phyloP scores from a whole-genome alignment of 2,797 vertebrate species.

The Siniperca obscura region DNA sequence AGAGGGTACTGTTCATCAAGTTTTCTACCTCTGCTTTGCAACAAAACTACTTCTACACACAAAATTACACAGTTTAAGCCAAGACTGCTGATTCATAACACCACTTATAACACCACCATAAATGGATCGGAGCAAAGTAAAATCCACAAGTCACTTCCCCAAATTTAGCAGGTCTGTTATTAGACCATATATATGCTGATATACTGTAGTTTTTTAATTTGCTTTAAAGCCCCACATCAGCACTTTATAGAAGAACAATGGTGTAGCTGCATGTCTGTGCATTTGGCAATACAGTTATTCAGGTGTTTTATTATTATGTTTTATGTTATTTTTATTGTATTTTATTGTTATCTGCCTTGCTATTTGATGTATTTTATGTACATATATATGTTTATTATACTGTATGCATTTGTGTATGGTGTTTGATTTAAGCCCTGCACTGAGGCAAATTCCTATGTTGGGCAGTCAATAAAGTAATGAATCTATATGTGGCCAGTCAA shows the following conservation, averaged over 20 bases:
- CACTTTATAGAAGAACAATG: neutral
- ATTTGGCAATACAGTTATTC: neutral
- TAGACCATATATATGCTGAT: constrained; percentile 5
- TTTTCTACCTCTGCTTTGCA: constrained; percentile 46
- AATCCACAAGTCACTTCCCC: constrained; percentile 22
- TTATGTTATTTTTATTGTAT: neutral
- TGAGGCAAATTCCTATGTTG: constrained; percentile 10
- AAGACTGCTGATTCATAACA: constrained; percentile 39
- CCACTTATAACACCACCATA: neutral
- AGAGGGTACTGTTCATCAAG: constrained; percentile 77
- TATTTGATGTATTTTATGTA: constrained; percentile 8
- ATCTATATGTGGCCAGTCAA: constrained; percentile 43
- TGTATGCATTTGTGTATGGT: neutral
- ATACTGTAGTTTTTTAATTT: constrained; percentile 28
- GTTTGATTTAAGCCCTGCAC: constrained; percentile 11
- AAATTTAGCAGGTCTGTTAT: constrained; percentile 2
- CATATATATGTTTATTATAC: constrained; percentile 1
- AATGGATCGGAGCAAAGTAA: neutral
- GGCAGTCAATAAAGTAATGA: constrained; percentile 20
- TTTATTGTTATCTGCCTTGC: neutral
- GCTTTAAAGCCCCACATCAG: constrained; percentile 22
- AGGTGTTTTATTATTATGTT: neutral
- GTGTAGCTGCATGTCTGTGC: neutral
- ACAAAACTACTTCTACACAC: neutral
- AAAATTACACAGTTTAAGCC: neutral